Evolutionary conservation across 2,797 vertebrate species (phyloP).

Genomic region (Acanthurus tractus): DNA sequence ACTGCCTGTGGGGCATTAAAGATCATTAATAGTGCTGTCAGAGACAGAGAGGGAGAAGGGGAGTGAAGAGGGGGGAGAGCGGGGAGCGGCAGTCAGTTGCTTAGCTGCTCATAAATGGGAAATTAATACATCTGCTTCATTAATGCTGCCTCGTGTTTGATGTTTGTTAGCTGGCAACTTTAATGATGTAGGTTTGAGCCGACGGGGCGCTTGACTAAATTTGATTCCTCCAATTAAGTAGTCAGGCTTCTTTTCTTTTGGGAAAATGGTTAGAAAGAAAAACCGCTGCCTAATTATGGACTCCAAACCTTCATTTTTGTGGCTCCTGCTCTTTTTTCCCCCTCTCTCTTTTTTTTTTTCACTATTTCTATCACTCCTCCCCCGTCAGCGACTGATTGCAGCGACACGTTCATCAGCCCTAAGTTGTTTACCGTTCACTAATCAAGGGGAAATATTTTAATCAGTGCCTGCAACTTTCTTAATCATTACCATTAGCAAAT

Average conservation of each 20-base stretch:
- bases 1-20: conserved; percentile 99
- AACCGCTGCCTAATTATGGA: conserved; percentile 88
- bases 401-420: conserved; percentile 83
- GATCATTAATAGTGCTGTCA: conserved; percentile 99
- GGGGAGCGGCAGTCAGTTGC: conserved; percentile 87
- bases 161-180: conserved; percentile 94
- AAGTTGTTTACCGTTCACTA: conserved; percentile 87
- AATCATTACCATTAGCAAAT: conserved; percentile 87
- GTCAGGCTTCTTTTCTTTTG: conserved; percentile 89
- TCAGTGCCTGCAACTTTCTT: conserved; percentile 87
- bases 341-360: conserved; percentile 34
- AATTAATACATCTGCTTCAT: conserved; percentile 98
- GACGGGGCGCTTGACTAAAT: conserved; percentile 89
- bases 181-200: conserved; percentile 93
- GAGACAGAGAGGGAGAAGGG: conserved; percentile 83
- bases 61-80: conserved; percentile 62
- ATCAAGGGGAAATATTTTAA: conserved; percentile 92
- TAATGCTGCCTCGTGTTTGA: conserved; percentile 92
- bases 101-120: conserved; percentile 95
- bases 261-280: conserved; percentile 84
- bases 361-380: conserved; percentile 61
- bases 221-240: conserved; percentile 92
- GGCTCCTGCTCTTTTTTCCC: conserved; percentile 54
- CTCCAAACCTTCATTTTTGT: conserved; percentile 85
- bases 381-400: conserved; percentile 81